phyloP scores from a whole-genome alignment of 1,140 invertebrate species.

The Oreohelix idahoensis region DNA sequence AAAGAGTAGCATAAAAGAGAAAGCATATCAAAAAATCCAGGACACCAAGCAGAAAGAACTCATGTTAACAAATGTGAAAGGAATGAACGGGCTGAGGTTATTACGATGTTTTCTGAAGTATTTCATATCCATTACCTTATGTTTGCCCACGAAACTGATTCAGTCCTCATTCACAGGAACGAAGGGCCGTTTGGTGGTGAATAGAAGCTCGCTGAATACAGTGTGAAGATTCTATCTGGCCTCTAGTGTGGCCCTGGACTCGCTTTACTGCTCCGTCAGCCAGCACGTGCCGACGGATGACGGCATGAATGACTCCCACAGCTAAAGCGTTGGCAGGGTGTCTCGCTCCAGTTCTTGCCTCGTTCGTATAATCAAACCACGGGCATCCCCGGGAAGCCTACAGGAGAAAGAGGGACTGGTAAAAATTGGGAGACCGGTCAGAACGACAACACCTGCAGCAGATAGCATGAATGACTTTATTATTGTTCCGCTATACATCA shows the following conservation, averaged over 20 bases:
- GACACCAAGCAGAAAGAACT: slow-evolving; percentile 1
- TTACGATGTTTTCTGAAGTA: neutral
- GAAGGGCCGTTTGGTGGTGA: neutral
- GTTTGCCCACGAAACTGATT: neutral
- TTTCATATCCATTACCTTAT: slow-evolving; percentile 6
- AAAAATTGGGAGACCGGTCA: neutral
- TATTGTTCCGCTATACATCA: neutral
- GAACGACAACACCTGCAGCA: neutral
- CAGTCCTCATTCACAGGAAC: neutral
- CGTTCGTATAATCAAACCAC: neutral
- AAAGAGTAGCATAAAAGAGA: neutral
- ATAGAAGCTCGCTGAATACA: neutral
- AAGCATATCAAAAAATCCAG: neutral
- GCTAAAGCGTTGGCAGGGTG: neutral
- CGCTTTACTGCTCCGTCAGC: neutral
- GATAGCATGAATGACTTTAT: neutral
- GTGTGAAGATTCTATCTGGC: slow-evolving; percentile 3
- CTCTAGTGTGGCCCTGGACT: slow-evolving; percentile 5
- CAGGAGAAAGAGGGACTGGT: neutral
- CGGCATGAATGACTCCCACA: neutral
- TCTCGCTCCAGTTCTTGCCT: slow-evolving; percentile 6
- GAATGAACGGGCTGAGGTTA: neutral
- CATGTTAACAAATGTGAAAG: neutral
- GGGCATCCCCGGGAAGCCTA: neutral
- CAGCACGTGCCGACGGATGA: neutral